Base-by-base conservation (phyloP, 2,113 vertebrate species). In the Gallinago media region DNA sequence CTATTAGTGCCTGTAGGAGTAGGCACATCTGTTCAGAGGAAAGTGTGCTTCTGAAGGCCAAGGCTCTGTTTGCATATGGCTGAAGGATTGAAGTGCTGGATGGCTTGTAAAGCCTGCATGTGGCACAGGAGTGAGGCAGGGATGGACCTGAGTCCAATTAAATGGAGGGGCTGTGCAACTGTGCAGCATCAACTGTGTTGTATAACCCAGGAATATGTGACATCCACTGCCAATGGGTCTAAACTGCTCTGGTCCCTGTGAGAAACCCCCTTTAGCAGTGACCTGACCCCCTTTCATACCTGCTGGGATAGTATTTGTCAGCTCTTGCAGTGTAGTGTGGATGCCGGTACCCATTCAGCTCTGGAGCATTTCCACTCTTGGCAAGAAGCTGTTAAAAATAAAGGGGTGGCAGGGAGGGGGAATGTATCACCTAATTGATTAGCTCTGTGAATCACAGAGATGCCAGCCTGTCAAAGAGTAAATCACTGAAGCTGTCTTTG, bases 391-490 rank as follows among this genome's bases (percentile, higher is more conserved):
- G 85, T 92, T 96, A 78, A 84, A 95, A 95, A 80, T 46, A 70
- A 93, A 92, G 85, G 78, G 87, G 78, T 50, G 68, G 54, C 40
- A 19, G 62, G 67, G 84, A 94, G 66, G 73, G 84, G 85, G 79
- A 92, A 95, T 72, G 80, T 94, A 85, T 95, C 81, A 87, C 80
- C 71, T 96, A 95, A 97, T 96, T 97, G 96, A 97, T 97, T 94
- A 96, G 92, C 78, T 94, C 92, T 0, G 34, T 97, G 94, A 97
- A 97, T 97, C 94, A 97, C 75, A 44, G 75, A 92, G 86, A 91
- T 95, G 94, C 80, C 93, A 89, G 80, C 47, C 83, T 91, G 94
- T 96, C 92, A 86, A 94, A 78, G 78, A 94, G 86, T 97, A 97
- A 97, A 97, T 97, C 96, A 97, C 91, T 77, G 81, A 85, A 91